Conservation (phyloP, 2,797 vertebrate genomes). For the Brotogeris chrysoptera region DNA sequence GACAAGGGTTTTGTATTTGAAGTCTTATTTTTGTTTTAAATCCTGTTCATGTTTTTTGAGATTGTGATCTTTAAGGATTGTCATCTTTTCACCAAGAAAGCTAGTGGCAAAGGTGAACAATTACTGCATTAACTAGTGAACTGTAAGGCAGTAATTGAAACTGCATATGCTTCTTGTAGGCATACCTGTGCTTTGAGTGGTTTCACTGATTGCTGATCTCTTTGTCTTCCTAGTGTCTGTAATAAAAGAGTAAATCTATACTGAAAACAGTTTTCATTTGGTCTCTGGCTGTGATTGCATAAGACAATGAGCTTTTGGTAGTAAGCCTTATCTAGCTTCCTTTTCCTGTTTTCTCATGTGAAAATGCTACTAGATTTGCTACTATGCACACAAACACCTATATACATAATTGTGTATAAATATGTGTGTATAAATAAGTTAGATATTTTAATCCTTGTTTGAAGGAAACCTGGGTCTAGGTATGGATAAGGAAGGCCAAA, state of each 20-base stretch:
- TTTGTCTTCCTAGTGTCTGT: not conserved
- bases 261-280: not conserved
- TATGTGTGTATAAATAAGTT: not conserved
- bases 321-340: not conserved
- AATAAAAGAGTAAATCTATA: not conserved
- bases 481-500: not conserved
- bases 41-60: not conserved
- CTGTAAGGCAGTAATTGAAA: not conserved
- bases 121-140: not conserved
- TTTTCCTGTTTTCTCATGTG: not conserved
- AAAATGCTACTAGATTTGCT: not conserved
- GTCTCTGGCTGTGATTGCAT: not conserved
- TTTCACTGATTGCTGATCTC: not conserved
- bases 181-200: not conserved
- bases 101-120: not conserved
- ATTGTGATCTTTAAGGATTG: not conserved
- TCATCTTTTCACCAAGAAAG: rapidly evolving
- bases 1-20: not conserved
- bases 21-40: not conserved
- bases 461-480: not conserved
- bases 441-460: not conserved
- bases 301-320: not conserved
- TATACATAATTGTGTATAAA: not conserved
- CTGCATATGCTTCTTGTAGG: not conserved
- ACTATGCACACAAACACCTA: not conserved